Percentiles rank a stretch among this genome's conserved stretches.
Evolutionary conservation across 2,113 vertebrate species (phyloP).

Genomic region (Piaya cayana): DNA sequence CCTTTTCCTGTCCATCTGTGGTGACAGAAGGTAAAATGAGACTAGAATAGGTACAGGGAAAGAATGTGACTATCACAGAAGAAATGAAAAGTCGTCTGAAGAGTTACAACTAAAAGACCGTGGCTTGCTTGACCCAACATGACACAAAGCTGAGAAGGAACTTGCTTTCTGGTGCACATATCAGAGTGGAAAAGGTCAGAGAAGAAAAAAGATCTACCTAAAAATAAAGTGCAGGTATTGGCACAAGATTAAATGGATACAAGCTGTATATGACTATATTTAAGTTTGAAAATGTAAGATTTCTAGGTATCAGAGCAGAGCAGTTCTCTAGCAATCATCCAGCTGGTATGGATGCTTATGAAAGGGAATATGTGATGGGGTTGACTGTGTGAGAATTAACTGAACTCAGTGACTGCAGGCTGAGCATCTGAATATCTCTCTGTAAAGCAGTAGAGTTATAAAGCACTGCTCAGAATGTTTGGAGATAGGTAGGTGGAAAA

Average conservation of each 20-base stretch:
- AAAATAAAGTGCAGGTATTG: neutral
- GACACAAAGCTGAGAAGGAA: neutral
- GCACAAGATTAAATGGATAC: neutral
- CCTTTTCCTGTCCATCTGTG: neutral
- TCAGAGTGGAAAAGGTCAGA: neutral
- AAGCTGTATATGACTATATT: neutral
- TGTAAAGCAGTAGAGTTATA: neutral
- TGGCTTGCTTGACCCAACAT: neutral
- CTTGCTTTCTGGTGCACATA: neutral
- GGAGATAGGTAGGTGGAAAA: slow-evolving; percentile 16
- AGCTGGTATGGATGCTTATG: neutral
- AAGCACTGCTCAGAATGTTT: neutral
- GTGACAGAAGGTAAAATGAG: neutral
- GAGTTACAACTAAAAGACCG: neutral
- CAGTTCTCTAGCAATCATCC: neutral
- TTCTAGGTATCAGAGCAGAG: neutral
- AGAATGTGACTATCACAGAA: accelerated
- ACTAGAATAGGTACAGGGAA: neutral
- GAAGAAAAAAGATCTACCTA: neutral
- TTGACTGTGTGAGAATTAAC: neutral
- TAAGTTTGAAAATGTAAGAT: neutral
- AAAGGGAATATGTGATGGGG: neutral
- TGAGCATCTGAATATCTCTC: neutral
- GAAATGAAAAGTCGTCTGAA: neutral
- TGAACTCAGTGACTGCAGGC: neutral